Conservation (phyloP, 2,797 vertebrate species). For the Bradypodion ventrale region DNA sequence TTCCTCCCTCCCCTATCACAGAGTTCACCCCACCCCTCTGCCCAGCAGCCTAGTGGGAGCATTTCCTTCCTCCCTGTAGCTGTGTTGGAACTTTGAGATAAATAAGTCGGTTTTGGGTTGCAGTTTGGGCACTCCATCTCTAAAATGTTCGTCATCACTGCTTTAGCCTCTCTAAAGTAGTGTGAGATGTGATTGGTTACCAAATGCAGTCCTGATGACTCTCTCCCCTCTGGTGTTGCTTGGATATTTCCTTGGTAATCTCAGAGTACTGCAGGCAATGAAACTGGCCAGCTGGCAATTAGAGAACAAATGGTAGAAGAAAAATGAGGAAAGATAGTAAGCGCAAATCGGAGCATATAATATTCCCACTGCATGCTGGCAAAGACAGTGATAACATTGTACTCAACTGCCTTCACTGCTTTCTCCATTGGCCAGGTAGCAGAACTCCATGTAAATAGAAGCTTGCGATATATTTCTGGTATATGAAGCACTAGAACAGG, state of each 20-base stretch:
- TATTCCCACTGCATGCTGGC: background rate
- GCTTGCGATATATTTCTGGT: too few relatives aligned
- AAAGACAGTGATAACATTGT: background rate
- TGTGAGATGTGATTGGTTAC: background rate
- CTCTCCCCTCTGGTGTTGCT: background rate
- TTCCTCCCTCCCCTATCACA: too few relatives aligned
- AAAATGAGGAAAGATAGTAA: background rate
- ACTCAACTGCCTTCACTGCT: background rate
- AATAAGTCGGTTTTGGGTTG: too few relatives aligned
- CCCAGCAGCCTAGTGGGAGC: too few relatives aligned
- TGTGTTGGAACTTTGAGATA: too few relatives aligned
- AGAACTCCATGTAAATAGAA: background rate
- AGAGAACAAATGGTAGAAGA: background rate
- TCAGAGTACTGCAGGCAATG: background rate
- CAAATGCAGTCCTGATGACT: background rate
- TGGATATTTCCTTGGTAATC: background rate
- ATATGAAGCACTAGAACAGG: too few relatives aligned
- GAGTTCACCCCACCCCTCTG: too few relatives aligned
- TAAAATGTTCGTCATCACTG: too few relatives aligned
- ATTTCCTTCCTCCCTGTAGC: too few relatives aligned
- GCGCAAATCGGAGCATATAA: background rate
- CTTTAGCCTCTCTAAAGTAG: background rate
- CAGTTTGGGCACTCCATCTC: too few relatives aligned
- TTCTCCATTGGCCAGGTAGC: background rate
- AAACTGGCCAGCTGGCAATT: background rate